Evolutionary conservation across 1,140 invertebrate species (phyloP), one percentile per base, ranked within the genome.

Genomic region (Plutomurus gul): DNA sequence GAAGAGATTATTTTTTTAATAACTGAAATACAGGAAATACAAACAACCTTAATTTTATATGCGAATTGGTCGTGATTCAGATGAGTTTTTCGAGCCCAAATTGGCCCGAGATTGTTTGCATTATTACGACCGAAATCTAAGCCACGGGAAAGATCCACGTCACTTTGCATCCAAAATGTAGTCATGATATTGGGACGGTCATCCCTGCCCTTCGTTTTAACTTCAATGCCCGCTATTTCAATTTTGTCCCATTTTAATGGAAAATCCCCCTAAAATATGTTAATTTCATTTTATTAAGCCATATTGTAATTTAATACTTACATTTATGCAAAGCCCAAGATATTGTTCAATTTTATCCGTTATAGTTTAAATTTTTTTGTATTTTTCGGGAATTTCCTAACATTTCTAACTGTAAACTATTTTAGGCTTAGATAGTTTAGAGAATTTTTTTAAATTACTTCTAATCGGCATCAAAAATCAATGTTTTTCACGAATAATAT

Each of bases 141-240:
- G 4, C 93, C 93, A n/a, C 92, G 88, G 0, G 91, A 91, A n/a
- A 95, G 84, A 82, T 94, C 91, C 30, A 94, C 87, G 25, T 92
- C 90, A 74, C 91, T 93, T 79, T 93, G 90, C 86, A 90, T 91
- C 93, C 93, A 94, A 85, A 90, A 91, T 1, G 92, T 93, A 71
- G 85, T 85, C 13, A 89, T 77, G 37, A 81, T 65, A 78, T 88
- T 88, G 2, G 43, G 73, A 1, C 20, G 37, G 30, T 40, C 33
- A 3, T 30, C 16, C 40, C n/a, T 0, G 5, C 72, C 40, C 16
- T 13, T 39, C 33, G 60, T 77, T n/a, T 16, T 6, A 7, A 76
- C 75, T 70, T 36, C 16, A 7, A 76, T 10, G 4, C 1, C 25
- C 10, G 18, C 18, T 0, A 76, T 33, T 7, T 71, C 16, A 25